Conservation (phyloP, 2,797 vertebrate species). For the Ibycter americanus region DNA sequence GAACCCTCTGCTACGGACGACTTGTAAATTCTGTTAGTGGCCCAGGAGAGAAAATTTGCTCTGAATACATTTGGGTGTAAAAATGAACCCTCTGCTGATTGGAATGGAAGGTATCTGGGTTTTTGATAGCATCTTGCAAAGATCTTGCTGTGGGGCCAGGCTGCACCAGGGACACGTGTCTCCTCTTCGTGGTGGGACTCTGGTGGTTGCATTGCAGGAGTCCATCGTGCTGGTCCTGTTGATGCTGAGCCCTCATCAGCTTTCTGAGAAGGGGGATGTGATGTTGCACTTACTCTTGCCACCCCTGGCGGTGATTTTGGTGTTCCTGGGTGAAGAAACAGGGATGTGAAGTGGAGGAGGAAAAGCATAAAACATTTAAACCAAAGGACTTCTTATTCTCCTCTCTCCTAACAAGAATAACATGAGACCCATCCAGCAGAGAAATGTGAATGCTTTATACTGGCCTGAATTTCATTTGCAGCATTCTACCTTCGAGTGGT, state of each 20-base stretch:
- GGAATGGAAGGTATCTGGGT: not conserved
- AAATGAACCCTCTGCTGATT: not conserved
- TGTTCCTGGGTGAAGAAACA: not conserved
- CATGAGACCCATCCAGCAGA: not conserved
- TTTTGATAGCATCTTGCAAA: not conserved
- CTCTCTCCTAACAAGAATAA: not conserved
- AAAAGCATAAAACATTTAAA: not conserved
- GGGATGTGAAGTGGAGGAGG: not conserved
- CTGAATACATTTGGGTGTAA: not conserved
- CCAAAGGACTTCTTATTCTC: not conserved
- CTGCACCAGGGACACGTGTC: rapidly evolving
- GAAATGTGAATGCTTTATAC: not conserved
- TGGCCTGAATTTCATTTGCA: not conserved
- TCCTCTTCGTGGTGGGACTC: not conserved
- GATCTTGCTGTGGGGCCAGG: rapidly evolving
- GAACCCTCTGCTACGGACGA: not conserved
- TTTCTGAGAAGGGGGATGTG: not conserved
- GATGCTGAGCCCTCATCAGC: rapidly evolving
- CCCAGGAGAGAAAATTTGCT: not conserved
- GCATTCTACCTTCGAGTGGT: not conserved
- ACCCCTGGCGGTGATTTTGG: rapidly evolving
- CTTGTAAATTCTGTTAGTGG: rapidly evolving
- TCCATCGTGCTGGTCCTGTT: not conserved
- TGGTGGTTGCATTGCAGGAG: not conserved
- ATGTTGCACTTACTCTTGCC: not conserved